Evolutionary conservation across 2,113 vertebrate species (phyloP).

Genomic region (Puffinus mauretanicus): DNA sequence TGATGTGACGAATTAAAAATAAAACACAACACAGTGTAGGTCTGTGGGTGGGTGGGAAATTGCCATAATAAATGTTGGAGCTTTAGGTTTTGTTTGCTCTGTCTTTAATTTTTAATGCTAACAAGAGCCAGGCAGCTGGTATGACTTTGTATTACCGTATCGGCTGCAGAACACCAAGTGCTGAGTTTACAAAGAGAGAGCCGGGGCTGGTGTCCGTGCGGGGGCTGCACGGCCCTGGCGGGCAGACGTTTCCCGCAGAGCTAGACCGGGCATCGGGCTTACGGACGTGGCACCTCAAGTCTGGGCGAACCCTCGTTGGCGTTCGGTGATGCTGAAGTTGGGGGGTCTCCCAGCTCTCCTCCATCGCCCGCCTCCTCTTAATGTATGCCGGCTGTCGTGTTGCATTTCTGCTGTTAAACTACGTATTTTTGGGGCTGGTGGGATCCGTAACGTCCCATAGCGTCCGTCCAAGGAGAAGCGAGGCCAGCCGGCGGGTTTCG

Average conservation of each 20-base stretch:
- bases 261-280: slow-evolving; percentile 7
- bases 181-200: neutral
- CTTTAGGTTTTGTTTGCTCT: slow-evolving; percentile 79
- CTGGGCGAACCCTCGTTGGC: neutral
- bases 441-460: neutral
- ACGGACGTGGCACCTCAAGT: neutral
- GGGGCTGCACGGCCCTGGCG: neutral
- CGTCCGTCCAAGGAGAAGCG: accelerated
- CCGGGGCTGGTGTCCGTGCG: neutral
- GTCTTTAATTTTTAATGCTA: slow-evolving; percentile 74
- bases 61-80: slow-evolving; percentile 84
- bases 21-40: slow-evolving; percentile 39
- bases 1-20: slow-evolving; percentile 56
- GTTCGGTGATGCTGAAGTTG: slow-evolving; percentile 46
- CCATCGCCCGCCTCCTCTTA: slow-evolving; percentile 31
- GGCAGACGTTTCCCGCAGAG: slow-evolving; percentile 19
- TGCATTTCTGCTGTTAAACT: slow-evolving; percentile 65
- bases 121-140: slow-evolving; percentile 40
- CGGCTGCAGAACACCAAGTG: neutral
- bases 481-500: neutral
- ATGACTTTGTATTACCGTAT: slow-evolving; percentile 38
- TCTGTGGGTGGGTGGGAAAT: slow-evolving; percentile 53
- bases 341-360: slow-evolving; percentile 47
- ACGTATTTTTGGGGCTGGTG: neutral
- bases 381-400: slow-evolving; percentile 41